These are phyloP conservation scores for Bombus haemorrhoidalis DNA, from an alignment of 1,140 invertebrate genomes.

Conservation along the genomic window DNA sequence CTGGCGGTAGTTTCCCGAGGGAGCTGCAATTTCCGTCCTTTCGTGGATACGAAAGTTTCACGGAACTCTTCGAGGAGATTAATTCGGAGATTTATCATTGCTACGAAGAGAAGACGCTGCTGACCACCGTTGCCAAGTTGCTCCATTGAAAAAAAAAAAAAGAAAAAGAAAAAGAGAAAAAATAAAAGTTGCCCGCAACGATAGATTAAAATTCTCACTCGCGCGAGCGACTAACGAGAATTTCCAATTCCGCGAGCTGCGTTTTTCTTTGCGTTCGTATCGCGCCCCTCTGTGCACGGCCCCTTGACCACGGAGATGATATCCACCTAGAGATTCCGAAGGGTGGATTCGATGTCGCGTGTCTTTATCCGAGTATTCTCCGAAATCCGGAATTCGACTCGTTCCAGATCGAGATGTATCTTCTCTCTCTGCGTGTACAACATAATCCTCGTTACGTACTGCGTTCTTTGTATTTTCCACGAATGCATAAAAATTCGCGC, in stretches of 20 bases:
- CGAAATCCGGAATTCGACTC: neutral
- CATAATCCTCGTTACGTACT: no score
- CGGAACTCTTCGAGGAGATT: conserved; percentile 43
- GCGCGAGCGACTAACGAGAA: no score
- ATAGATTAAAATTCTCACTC: neutral
- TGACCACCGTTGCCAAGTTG: conserved; percentile 12
- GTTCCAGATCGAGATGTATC: no score
- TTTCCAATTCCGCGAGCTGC: neutral
- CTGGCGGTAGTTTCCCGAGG: conserved; percentile 15
- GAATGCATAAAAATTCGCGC: no score
- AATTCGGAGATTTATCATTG: conserved; percentile 42
- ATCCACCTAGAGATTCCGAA: neutral
- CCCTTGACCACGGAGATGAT: neutral
- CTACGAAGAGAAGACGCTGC: neutral
- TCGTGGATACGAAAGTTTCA: conserved; percentile 24
- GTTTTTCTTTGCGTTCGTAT: neutral
- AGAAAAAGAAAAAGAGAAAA: no score
- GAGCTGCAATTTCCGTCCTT: conserved; percentile 39
- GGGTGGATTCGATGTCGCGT: neutral
- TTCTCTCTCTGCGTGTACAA: no score
- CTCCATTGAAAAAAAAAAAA: neutral
- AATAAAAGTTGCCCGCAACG: conserved; percentile 5
- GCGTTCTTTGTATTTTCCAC: no score
- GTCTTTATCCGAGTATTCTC: neutral
- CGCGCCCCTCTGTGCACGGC: neutral